Evolutionary conservation across 1,140 invertebrate genomes (phyloP).

Genomic region (Scylla paramamosain): DNA sequence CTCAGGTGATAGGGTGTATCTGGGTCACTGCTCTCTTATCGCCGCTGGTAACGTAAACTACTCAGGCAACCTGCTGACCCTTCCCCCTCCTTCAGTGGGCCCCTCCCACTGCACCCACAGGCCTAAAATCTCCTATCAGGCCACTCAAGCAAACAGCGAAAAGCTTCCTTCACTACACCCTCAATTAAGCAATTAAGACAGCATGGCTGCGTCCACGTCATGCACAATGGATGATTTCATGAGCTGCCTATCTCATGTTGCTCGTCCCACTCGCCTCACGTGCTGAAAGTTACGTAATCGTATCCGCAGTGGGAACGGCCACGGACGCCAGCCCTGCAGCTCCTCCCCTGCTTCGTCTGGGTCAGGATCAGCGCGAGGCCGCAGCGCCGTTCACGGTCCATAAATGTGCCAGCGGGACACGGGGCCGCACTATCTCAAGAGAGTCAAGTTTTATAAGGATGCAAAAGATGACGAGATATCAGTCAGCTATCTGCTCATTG

Average conservation of each 20-base stretch:
- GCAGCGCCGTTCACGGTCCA: background rate
- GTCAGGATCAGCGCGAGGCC: background rate
- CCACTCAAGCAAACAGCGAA: background rate
- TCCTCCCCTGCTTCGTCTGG: background rate
- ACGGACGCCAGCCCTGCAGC: background rate
- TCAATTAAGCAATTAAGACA: no score
- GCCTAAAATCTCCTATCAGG: background rate
- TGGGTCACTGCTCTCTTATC: slow-evolving; percentile 65
- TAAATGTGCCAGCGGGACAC: background rate
- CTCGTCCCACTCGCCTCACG: background rate
- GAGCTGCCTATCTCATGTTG: background rate
- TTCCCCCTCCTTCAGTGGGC: background rate
- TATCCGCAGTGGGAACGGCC: background rate
- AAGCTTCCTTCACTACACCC: background rate
- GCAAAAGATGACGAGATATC: background rate
- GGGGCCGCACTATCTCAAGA: background rate
- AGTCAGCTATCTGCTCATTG: background rate
- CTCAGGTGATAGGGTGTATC: slow-evolving; percentile 60
- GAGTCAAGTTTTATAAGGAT: background rate
- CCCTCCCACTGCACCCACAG: background rate
- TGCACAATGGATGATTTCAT: background rate
- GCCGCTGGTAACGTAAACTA: background rate
- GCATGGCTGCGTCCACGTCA: no score
- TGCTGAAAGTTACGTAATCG: slow-evolving; percentile 9
- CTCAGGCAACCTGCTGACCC: background rate